A percentile compares a stretch with the other conserved stretches of the same genome.
These are phyloP conservation scores for Callionymus lyra DNA, from an alignment of 2,113 vertebrate species.

Conservation along the genomic window DNA sequence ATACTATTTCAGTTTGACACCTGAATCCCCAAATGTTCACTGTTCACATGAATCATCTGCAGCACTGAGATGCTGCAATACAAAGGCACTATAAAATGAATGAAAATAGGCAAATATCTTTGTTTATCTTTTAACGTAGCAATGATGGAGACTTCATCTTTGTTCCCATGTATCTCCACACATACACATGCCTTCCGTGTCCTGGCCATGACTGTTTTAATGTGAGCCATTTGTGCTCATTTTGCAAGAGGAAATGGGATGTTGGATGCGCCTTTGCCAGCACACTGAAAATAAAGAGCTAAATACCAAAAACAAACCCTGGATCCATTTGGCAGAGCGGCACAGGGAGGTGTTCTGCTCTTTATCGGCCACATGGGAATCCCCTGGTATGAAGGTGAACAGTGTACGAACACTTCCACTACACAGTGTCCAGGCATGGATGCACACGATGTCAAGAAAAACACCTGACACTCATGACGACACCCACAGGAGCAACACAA, in stretches of 20 bases:
- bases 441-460: constrained; percentile 6
- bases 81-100: too few relatives aligned
- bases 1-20: too few relatives aligned
- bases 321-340: constrained; percentile 17
- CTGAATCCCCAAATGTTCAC: too few relatives aligned
- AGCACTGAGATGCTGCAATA: too few relatives aligned
- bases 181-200: not conserved
- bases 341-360: constrained; percentile 16
- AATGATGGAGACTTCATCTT: too few relatives aligned
- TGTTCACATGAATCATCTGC: too few relatives aligned
- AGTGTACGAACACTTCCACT: constrained; percentile 25
- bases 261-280: constrained; percentile 15
- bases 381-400: constrained; percentile 16
- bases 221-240: constrained; percentile 5
- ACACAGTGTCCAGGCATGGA: constrained; percentile 10
- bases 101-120: too few relatives aligned
- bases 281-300: constrained; percentile 17
- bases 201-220: constrained; percentile 9
- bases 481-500: not conserved
- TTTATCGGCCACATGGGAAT: constrained; percentile 27
- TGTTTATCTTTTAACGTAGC: too few relatives aligned
- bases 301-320: constrained; percentile 12
- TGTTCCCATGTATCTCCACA: too few relatives aligned
- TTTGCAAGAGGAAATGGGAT: constrained; percentile 23
- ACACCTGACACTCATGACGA: constrained; percentile 3